Conservation (phyloP, 1,140 invertebrate genomes). For the Melitaea cinxia region DNA sequence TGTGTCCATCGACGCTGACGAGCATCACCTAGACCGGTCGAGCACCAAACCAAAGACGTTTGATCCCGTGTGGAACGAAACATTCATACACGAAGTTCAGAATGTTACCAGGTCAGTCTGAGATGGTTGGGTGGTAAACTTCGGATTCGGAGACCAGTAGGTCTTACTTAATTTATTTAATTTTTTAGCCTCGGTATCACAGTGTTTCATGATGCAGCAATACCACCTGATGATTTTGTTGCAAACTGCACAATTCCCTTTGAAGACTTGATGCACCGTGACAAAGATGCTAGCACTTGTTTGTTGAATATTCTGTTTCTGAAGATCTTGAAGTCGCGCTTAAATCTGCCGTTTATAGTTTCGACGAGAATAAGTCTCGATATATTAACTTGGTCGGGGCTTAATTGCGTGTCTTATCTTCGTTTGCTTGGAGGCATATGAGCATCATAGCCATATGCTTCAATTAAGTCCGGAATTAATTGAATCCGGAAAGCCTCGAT, state of each 20-base stretch:
- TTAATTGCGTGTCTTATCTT: no score
- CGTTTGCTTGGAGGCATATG: no score
- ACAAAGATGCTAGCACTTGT: slow-evolving; percentile 85
- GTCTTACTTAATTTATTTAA: slow-evolving; percentile 23
- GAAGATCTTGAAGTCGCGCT: no score
- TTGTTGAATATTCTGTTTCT: no score
- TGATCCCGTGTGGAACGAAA: slow-evolving; percentile 97
- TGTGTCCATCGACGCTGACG: slow-evolving; percentile 97
- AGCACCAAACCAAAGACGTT: slow-evolving; percentile 97
- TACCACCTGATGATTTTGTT: slow-evolving; percentile 99
- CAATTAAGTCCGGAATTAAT: no score
- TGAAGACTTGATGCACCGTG: slow-evolving; percentile 93
- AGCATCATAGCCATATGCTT: no score
- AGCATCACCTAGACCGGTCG: slow-evolving; percentile 93
- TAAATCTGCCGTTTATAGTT: no score
- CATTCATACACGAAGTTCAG: slow-evolving; percentile 94
- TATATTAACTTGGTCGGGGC: no score
- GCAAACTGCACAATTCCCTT: slow-evolving; percentile 98
- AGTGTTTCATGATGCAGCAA: slow-evolving; percentile 99
- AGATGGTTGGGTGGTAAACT: neutral
- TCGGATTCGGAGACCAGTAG: no score
- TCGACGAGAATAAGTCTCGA: no score
- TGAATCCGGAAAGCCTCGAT: no score
- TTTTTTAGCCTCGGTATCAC: slow-evolving; percentile 91
- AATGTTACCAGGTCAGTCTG: slow-evolving; percentile 87